These are phyloP conservation scores for Drosophila albomicans DNA, from an alignment of 1,140 invertebrate species.

Conservation along the genomic window DNA sequence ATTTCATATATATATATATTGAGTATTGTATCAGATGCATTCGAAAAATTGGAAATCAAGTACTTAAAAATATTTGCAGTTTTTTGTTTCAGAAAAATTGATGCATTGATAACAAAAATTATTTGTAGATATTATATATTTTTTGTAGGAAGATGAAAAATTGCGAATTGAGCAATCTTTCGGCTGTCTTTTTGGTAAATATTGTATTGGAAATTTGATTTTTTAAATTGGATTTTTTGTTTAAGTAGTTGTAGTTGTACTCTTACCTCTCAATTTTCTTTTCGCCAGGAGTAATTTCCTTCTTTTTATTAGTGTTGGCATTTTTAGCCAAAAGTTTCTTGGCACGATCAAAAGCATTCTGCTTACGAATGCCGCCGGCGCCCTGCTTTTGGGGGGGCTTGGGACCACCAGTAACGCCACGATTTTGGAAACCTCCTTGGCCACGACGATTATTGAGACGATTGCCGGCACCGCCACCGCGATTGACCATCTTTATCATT, in stretches of 20 bases:
- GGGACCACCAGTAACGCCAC: constrained; percentile 79
- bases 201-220: constrained; percentile 43
- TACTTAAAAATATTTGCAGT: constrained; percentile 47
- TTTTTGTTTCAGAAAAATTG: constrained; percentile 32
- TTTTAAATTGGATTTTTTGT: constrained; percentile 46
- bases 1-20: too few species aligned
- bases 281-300: constrained; percentile 84
- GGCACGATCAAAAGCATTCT: constrained; percentile 85
- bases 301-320: constrained; percentile 85
- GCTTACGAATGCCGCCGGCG: constrained; percentile 85
- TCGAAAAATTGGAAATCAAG: constrained; percentile 45
- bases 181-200: constrained; percentile 46
- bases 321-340: constrained; percentile 85
- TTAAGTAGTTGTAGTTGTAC: constrained; percentile 65
- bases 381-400: constrained; percentile 83
- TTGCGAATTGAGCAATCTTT: constrained; percentile 51
- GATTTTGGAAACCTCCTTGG: constrained; percentile 85
- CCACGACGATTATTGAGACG: constrained; percentile 84
- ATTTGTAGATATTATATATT: constrained; percentile 40
- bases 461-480: constrained; percentile 83
- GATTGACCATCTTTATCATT: constrained; percentile 82
- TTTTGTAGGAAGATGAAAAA: constrained; percentile 41
- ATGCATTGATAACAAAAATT: constrained; percentile 47
- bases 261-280: constrained; percentile 85
- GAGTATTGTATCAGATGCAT: constrained; percentile 35